phyloP scores from a whole-genome alignment of 2,113 vertebrate genomes.

The Labeo catla region DNA sequence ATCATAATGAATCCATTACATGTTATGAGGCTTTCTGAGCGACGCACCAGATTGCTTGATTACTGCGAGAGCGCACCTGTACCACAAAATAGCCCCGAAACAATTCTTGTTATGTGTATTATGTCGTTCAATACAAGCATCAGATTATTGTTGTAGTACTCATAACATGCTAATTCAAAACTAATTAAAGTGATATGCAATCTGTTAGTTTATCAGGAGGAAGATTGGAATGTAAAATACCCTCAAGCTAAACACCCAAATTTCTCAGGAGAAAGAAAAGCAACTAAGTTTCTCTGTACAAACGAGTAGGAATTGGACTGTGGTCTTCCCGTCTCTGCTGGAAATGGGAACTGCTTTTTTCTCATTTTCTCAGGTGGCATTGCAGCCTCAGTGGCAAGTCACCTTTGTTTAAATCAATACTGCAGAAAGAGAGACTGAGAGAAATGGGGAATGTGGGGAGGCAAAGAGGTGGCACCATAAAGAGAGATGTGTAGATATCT shows the following conservation, averaged over 20 bases:
- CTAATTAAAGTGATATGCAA: constrained; percentile 28
- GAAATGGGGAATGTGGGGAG: neutral
- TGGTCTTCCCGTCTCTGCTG: constrained; percentile 52
- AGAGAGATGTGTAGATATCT: constrained; percentile 29
- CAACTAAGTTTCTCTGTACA: constrained; percentile 48
- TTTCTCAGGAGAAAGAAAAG: constrained; percentile 11
- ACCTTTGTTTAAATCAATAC: constrained; percentile 64
- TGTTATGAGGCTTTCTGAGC: constrained; percentile 25
- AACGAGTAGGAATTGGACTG: constrained; percentile 21
- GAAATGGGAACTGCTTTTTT: constrained; percentile 55
- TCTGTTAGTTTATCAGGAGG: constrained; percentile 33
- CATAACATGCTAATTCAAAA: constrained; percentile 40
- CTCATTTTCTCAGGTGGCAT: constrained; percentile 57
- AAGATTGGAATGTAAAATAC: constrained; percentile 32
- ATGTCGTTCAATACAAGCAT: constrained; percentile 32
- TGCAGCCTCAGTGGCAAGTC: constrained; percentile 46
- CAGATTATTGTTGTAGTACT: neutral
- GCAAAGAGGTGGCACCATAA: constrained; percentile 18
- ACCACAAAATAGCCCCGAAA: constrained; percentile 11
- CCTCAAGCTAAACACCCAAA: constrained; percentile 21
- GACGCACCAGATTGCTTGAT: constrained; percentile 12
- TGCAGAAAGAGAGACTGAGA: constrained; percentile 21
- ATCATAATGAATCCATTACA: constrained; percentile 25
- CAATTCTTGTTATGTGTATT: constrained; percentile 27
- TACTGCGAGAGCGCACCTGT: constrained; percentile 13